Percentiles rank a stretch among this genome's conserved stretches.
Conservation (phyloP, 2,797 vertebrate species). For the Sebastes steindachneri region DNA sequence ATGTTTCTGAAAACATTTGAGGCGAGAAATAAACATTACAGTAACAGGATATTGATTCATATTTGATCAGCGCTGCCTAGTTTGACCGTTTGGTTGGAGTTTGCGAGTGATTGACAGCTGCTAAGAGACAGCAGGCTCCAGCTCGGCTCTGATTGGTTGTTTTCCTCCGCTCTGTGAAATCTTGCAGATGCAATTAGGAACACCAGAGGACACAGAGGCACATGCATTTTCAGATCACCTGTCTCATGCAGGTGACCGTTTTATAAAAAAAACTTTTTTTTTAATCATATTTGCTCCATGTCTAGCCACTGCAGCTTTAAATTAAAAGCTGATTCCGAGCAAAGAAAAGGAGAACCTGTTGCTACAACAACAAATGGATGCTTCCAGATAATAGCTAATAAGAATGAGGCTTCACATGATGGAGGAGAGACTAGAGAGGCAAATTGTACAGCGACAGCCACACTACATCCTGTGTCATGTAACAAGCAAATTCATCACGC, state of each 20-base stretch:
- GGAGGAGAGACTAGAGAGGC: slow-evolving; percentile 37
- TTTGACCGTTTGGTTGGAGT: too few species aligned
- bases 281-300: not conserved
- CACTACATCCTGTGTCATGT: slow-evolving; percentile 76
- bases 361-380: not conserved
- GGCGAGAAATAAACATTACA: accelerated
- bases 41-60: too few species aligned
- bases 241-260: not conserved
- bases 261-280: not conserved
- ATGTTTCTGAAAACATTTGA: too few species aligned
- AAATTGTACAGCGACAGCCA: slow-evolving; percentile 48
- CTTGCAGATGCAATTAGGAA: not conserved
- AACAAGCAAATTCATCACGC: slow-evolving; percentile 76
- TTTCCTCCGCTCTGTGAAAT: not conserved
- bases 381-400: slow-evolving; percentile 37
- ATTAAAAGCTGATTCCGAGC: slow-evolving; percentile 34
- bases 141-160: not conserved
- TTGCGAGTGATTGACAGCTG: too few species aligned
- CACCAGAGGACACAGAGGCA: not conserved
- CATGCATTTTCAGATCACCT: not conserved
- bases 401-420: slow-evolving; percentile 38
- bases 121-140: too few species aligned
- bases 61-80: too few species aligned
- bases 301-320: not conserved
- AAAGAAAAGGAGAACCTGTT: slow-evolving; percentile 41